phyloP scores from a whole-genome alignment of 2,113 vertebrate genomes.

The Semnornis frantzii region DNA sequence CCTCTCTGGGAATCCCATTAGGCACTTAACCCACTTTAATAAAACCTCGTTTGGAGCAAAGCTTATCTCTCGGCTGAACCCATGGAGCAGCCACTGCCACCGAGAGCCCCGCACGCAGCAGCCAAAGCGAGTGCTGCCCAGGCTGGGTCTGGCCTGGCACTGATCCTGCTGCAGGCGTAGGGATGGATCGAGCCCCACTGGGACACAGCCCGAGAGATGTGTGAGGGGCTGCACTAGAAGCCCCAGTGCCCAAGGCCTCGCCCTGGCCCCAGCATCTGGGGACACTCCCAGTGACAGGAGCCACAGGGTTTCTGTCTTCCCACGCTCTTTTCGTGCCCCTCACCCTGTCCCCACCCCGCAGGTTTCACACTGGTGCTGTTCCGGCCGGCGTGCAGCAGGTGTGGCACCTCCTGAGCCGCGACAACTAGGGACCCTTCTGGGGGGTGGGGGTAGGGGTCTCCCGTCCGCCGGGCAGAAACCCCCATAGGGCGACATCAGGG shows the following conservation, averaged over 20 bases:
- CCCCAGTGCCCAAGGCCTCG: neutral
- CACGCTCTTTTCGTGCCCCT: too few species aligned
- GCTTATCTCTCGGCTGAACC: neutral
- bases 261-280: neutral
- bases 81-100: neutral
- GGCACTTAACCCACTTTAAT: neutral
- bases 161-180: neutral
- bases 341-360: too few species aligned
- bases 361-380: neutral
- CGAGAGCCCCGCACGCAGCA: rapidly evolving
- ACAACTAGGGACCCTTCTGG: too few species aligned
- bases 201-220: neutral
- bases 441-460: neutral
- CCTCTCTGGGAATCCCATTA: neutral
- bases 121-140: neutral
- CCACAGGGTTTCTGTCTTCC: neutral
- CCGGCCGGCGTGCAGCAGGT: neutral
- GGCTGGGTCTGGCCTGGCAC: neutral
- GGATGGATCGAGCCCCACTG: neutral
- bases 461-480: too few species aligned
- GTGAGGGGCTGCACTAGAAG: neutral
- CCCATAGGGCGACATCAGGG: neutral
- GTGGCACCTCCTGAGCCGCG: neutral
- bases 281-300: neutral
- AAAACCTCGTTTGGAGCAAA: neutral